These are phyloP conservation scores for Phenacoccus solenopsis DNA, from an alignment of 1,140 invertebrate genomes.

Conservation along the genomic window DNA sequence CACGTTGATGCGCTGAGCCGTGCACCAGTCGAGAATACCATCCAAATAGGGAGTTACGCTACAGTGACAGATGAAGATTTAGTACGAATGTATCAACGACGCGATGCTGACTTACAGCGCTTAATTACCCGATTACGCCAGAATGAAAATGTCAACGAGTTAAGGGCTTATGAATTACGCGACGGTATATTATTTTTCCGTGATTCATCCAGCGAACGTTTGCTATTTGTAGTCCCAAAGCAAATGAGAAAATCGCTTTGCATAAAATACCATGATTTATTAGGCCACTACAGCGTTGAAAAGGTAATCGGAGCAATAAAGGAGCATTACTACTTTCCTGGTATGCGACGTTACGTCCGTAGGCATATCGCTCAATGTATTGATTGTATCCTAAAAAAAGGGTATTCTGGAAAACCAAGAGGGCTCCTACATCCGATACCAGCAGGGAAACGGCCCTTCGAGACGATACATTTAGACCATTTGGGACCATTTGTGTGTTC, in stretches of 20 bases:
- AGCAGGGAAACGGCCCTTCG: not conserved
- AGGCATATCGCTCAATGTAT: conserved; percentile 23
- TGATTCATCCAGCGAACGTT: not conserved
- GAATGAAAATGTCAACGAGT: not conserved
- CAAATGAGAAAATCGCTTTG: not conserved
- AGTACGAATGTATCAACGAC: not conserved
- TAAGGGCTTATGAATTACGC: not conserved
- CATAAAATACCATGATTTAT: not conserved
- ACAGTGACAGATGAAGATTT: not conserved
- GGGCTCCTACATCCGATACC: conserved; percentile 23
- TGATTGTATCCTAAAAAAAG: conserved; percentile 25
- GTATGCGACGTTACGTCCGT: conserved; percentile 22
- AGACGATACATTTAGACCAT: not conserved
- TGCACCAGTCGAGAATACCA: not conserved
- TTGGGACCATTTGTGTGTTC: not conserved
- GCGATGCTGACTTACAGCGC: too few species aligned
- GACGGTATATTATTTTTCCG: not conserved
- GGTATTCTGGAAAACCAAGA: conserved; percentile 21
- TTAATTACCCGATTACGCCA: not conserved
- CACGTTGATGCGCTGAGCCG: conserved; percentile 34
- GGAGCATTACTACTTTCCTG: conserved; percentile 20
- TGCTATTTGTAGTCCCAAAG: not conserved
- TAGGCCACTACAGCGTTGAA: not conserved
- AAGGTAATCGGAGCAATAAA: not conserved
- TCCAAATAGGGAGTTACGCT: not conserved